phyloP scores from a whole-genome alignment of 2,888 invertebrate genomes.

The Drosophila falleni region DNA sequence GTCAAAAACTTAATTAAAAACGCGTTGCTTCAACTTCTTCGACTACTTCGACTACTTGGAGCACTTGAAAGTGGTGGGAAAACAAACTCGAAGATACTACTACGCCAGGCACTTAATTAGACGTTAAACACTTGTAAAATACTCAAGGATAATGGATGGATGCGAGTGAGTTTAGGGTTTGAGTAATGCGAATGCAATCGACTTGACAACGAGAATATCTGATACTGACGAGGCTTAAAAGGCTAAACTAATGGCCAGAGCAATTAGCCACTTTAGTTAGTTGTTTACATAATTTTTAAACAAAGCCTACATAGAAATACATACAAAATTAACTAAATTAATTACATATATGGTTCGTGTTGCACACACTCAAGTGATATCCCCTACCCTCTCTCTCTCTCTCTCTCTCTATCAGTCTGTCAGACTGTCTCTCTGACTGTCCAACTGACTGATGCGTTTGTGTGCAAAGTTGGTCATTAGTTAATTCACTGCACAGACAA shows the following conservation, averaged over 20 bases:
- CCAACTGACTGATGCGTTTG: conserved; percentile 21
- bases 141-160: conserved; percentile 76
- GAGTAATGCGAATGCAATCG: conserved; percentile 54
- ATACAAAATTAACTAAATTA: conserved; percentile 65
- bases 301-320: conserved; percentile 36
- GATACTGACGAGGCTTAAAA: conserved; percentile 12
- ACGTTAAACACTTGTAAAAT: conserved; percentile 80
- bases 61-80: conserved; percentile 54
- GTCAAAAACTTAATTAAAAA: conserved; percentile 80
- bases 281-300: conserved; percentile 34
- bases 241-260: conserved; percentile 10
- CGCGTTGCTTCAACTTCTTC: conserved; percentile 54
- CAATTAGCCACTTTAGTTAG: conserved; percentile 36
- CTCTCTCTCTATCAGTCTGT: neutral
- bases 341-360: conserved; percentile 52
- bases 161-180: conserved; percentile 41
- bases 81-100: conserved; percentile 69
- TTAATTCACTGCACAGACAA: conserved; percentile 74
- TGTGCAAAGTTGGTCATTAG: conserved; percentile 74
- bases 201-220: conserved; percentile 21
- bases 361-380: conserved; percentile 52
- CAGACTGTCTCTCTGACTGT: conserved; percentile 1
- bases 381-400: conserved; percentile 1
- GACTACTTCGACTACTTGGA: conserved; percentile 29
- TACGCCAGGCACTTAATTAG: conserved; percentile 76